These are phyloP conservation scores for Notarius lentiginosus DNA, from an alignment of 2,113 vertebrate genomes.

Conservation along the genomic window DNA sequence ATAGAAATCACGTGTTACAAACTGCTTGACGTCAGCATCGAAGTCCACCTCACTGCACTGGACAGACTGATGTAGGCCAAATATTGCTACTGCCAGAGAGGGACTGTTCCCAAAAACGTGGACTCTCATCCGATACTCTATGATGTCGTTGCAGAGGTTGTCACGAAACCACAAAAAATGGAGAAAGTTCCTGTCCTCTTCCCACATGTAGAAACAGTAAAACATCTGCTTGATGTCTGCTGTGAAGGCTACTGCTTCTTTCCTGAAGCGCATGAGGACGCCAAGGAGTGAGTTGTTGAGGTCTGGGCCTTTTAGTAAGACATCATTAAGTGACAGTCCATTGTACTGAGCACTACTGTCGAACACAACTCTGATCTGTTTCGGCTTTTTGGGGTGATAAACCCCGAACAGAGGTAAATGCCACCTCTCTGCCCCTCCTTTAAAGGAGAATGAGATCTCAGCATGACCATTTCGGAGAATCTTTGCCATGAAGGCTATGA, in stretches of 20 bases:
- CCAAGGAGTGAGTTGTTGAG: slow-evolving; percentile 40
- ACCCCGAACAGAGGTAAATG: too few relatives aligned
- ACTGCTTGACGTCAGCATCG: neutral
- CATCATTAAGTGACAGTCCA: slow-evolving; percentile 8
- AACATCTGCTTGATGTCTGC: slow-evolving; percentile 51
- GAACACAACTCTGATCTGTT: neutral
- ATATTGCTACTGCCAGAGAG: slow-evolving; percentile 27
- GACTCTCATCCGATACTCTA: neutral
- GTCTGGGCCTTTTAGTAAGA: slow-evolving; percentile 10
- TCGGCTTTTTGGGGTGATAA: neutral
- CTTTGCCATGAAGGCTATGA: too few relatives aligned
- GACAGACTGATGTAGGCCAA: neutral
- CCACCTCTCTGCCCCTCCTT: too few relatives aligned
- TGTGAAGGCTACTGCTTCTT: slow-evolving; percentile 23
- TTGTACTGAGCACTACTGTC: slow-evolving; percentile 3
- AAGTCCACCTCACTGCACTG: neutral
- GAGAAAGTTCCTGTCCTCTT: neutral
- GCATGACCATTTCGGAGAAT: too few relatives aligned
- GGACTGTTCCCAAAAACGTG: neutral
- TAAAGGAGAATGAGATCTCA: too few relatives aligned
- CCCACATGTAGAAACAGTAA: slow-evolving; percentile 11
- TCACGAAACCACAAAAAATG: slow-evolving; percentile 45
- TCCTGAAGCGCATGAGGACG: slow-evolving; percentile 24
- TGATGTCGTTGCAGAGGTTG: slow-evolving; percentile 15
- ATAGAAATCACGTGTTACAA: slow-evolving; percentile 22